Evolutionary conservation across 2,888 invertebrate genomes (phyloP).

Genomic region (Nesidiocoris tenuis): DNA sequence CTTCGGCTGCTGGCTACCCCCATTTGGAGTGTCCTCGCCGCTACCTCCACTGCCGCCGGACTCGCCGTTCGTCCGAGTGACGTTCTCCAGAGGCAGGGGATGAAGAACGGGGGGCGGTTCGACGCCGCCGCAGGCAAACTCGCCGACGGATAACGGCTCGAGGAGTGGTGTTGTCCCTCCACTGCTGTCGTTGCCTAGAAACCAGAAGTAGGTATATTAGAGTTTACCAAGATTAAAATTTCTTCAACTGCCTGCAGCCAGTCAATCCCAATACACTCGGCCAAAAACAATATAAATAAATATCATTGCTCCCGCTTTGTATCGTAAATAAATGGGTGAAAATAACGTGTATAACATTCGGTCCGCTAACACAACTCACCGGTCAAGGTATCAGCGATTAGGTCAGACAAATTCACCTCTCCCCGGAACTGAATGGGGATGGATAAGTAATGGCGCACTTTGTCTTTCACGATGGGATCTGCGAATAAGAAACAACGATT

Average conservation of each 20-base stretch:
- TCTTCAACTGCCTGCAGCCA: too few species aligned
- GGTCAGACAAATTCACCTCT: slow-evolving; percentile 46
- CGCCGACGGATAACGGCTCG: neutral
- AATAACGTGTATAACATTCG: too few species aligned
- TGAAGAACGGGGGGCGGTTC: slow-evolving; percentile 52
- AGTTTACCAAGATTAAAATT: too few species aligned
- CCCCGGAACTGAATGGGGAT: slow-evolving; percentile 50
- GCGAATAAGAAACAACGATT: slow-evolving; percentile 46
- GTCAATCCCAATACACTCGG: too few species aligned
- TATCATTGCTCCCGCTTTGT: too few species aligned
- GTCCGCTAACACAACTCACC: too few species aligned
- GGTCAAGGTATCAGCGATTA: slow-evolving; percentile 39
- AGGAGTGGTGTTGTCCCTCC: neutral
- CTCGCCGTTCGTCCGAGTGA: slow-evolving; percentile 49
- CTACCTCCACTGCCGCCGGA: slow-evolving; percentile 21
- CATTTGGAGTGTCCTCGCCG: slow-evolving; percentile 42
- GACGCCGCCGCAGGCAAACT: slow-evolving; percentile 52
- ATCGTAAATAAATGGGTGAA: too few species aligned
- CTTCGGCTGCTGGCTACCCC: slow-evolving; percentile 56
- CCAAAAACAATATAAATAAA: too few species aligned
- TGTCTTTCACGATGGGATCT: slow-evolving; percentile 85
- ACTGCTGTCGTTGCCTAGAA: slow-evolving; percentile 49
- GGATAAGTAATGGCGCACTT: slow-evolving; percentile 54
- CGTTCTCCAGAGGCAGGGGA: slow-evolving; percentile 50
- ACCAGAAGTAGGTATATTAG: too few species aligned